These are phyloP conservation scores for Nebria brevicollis DNA, from an alignment of 2,888 invertebrate species.

Conservation along the genomic window DNA sequence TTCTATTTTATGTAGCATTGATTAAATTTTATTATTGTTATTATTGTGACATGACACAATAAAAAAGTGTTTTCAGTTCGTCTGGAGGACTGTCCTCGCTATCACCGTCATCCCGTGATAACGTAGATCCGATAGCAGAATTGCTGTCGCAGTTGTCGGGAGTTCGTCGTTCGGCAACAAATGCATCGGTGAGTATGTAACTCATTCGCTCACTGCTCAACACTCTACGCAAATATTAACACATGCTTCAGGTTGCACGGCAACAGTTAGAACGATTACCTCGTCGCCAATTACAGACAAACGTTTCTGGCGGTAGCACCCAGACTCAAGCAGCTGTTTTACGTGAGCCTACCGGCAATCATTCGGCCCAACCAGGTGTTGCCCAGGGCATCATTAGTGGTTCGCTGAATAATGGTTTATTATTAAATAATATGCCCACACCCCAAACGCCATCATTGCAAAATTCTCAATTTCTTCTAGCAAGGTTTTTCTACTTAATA, in stretches of 20 bases:
- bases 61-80: slow-evolving; percentile 71
- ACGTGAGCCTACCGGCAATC: slow-evolving; percentile 51
- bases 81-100: slow-evolving; percentile 85
- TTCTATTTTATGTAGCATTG: not conserved
- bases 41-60: slow-evolving; percentile 43
- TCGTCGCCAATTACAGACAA: slow-evolving; percentile 77
- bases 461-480: slow-evolving; percentile 59
- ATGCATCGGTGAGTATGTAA: slow-evolving; percentile 63
- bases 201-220: slow-evolving; percentile 57
- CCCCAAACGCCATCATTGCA: slow-evolving; percentile 57
- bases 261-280: slow-evolving; percentile 92
- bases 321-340: slow-evolving; percentile 54
- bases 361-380: slow-evolving; percentile 41
- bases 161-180: slow-evolving; percentile 77
- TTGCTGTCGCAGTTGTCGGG: slow-evolving; percentile 94
- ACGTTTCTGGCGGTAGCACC: slow-evolving; percentile 62
- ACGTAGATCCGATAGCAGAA: slow-evolving; percentile 97
- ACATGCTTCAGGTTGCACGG: slow-evolving; percentile 74
- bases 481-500: slow-evolving; percentile 36
- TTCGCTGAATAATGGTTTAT: slow-evolving; percentile 54
- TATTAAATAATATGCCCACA: slow-evolving; percentile 55
- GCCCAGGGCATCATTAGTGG: not conserved
- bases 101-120: slow-evolving; percentile 90
- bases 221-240: slow-evolving; percentile 54
- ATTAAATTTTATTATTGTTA: not conserved